Base-by-base conservation (phyloP, 2,113 vertebrate species). In the Paraplagusia blochii region DNA sequence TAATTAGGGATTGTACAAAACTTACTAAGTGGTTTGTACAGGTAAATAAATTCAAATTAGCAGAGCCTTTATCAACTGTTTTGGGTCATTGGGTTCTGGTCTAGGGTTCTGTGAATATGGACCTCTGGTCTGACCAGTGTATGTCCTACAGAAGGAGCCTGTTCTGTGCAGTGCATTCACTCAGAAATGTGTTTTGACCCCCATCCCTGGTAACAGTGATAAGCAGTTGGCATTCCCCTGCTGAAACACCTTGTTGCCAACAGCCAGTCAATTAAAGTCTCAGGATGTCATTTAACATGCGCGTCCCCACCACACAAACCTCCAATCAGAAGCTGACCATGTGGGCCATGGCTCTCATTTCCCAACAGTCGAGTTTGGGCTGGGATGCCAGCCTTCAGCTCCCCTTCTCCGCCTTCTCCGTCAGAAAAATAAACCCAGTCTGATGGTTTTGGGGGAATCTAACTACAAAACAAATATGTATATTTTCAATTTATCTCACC, bases 221-320 rank as follows among this genome's bases (percentile, higher is more conserved):
- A 90, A 90, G 86, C 79, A 88, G 92, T 87, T 84, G 87, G 89
- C 90, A 91, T 91, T 90, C 90, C 83, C 82, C 87, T 77, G 85
- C 88, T 79, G 85, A 88, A 79, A 92, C 90, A 89, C 91, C 90
- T 91, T 91, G 89, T 94, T 92, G 92, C 91, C 90, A 92, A 88
- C 90, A 90, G 91, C 88, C 63, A 93, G 90, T 92, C 93, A 95
- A 94, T 94, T 94, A 94, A 94, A 93, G 69, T 90, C 86, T 88
- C 88, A 87, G 91, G 84, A 91, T 92, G 88, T 93, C 87, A 93
- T 94, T 95, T 91, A 87, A 87, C 86, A 91, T 92, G 89, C 85
- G 87, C 90, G 85, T 92, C 90, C 92, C 78, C 90, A 91, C 90
- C 88, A 88, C 89, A 86, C 59, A 85, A 83, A 85, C 93, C 87